phyloP scores from a whole-genome alignment of 2,888 invertebrate genomes.

The Branchipolynoe longqiensis region DNA sequence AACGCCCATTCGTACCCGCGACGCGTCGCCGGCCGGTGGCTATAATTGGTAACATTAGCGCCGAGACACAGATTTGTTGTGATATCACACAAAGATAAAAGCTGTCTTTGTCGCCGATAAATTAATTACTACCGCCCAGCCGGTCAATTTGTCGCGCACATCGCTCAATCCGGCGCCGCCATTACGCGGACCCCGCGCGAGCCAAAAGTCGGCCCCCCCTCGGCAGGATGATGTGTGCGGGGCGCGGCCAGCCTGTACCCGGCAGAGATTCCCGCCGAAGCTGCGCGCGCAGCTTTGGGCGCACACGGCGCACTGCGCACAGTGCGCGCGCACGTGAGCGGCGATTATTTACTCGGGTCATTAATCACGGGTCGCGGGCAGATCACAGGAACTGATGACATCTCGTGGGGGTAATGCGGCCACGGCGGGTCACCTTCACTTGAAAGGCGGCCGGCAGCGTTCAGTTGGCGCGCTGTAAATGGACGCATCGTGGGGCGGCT shows the following conservation, averaged over 20 bases:
- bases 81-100: slow-evolving; percentile 51
- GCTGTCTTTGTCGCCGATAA: slow-evolving; percentile 51
- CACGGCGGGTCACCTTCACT: slow-evolving; percentile 7
- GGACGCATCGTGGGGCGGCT: not conserved
- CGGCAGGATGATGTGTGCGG: slow-evolving; percentile 40
- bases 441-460: slow-evolving; percentile 32
- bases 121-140: slow-evolving; percentile 28
- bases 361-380: slow-evolving; percentile 14
- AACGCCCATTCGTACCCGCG: slow-evolving; percentile 24
- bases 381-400: slow-evolving; percentile 33
- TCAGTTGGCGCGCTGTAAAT: slow-evolving; percentile 34
- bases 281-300: slow-evolving; percentile 39
- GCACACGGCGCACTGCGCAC: not conserved
- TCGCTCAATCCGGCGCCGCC: slow-evolving; percentile 45
- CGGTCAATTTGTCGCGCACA: slow-evolving; percentile 29
- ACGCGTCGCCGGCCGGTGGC: slow-evolving; percentile 12
- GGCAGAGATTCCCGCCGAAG: not conserved
- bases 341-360: slow-evolving; percentile 42
- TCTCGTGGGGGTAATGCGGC: slow-evolving; percentile 45
- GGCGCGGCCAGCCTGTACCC: too few species aligned
- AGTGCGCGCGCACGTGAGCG: slow-evolving; percentile 13
- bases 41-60: slow-evolving; percentile 47
- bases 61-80: slow-evolving; percentile 50
- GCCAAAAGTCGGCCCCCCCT: slow-evolving; percentile 17
- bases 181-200: not conserved